Conservation (phyloP, 2,113 vertebrate genomes). For the Acrocephalus arundinaceus region DNA sequence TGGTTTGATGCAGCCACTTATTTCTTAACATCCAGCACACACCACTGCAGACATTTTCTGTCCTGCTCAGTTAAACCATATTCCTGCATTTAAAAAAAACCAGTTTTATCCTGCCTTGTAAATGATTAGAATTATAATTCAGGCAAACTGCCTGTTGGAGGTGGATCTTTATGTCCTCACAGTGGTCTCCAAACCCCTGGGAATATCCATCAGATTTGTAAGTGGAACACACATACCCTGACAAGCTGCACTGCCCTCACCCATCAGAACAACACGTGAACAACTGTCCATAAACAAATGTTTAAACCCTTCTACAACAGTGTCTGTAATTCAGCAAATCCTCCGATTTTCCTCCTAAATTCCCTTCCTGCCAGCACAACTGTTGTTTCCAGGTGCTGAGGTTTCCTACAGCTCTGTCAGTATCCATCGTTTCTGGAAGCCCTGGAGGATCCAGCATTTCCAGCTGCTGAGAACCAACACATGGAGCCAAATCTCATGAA, state of each 20-base stretch:
- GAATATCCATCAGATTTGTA: neutral
- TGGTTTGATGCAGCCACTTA: neutral
- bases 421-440: neutral
- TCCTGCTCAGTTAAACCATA: neutral
- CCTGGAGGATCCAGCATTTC: neutral
- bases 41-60: neutral
- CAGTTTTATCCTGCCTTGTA: neutral
- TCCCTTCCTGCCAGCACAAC: neutral
- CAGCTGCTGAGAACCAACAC: neutral
- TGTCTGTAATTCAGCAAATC: neutral
- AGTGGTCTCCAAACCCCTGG: neutral
- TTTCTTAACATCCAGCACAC: neutral
- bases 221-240: rapidly evolving
- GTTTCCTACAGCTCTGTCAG: neutral
- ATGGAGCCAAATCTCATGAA: rapidly evolving
- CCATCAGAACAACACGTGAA: neutral
- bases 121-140: neutral
- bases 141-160: neutral
- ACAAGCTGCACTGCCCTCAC: neutral
- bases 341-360: neutral
- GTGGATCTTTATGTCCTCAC: neutral
- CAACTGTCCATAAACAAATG: neutral
- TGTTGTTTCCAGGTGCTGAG: neutral
- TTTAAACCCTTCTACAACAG: neutral
- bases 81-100: neutral